Conservation (phyloP, 2,888 invertebrate genomes). For the Pristionchus arcanus region DNA sequence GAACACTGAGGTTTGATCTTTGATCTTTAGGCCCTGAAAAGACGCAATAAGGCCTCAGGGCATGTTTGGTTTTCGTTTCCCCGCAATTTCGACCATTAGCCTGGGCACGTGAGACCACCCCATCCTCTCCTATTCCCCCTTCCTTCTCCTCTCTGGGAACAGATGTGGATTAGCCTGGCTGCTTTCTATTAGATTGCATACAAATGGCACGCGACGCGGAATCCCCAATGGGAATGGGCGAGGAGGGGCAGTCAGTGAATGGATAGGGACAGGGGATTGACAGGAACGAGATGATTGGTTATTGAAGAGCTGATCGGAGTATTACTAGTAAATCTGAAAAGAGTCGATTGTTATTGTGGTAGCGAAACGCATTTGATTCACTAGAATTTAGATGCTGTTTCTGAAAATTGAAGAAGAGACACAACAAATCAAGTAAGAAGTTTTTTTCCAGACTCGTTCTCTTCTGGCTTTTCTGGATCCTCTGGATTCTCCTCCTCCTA, state of each 20-base stretch:
- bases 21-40: background rate
- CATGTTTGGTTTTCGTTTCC: background rate
- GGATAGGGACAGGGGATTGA: background rate
- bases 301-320: no score
- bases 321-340: no score
- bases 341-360: background rate
- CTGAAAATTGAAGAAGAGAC: background rate
- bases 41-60: background rate
- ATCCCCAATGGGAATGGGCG: slow-evolving; percentile 19
- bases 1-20: slow-evolving; percentile 61
- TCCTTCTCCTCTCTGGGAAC: slow-evolving; percentile 9
- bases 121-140: background rate
- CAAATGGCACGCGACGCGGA: slow-evolving; percentile 21
- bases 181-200: slow-evolving; percentile 40
- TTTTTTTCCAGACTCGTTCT: slow-evolving; percentile 68
- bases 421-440: no score
- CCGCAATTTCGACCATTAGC: background rate
- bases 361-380: background rate
- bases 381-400: background rate
- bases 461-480: slow-evolving; percentile 71
- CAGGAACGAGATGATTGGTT: background rate
- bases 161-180: slow-evolving; percentile 33
- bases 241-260: background rate
- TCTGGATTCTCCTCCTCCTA: slow-evolving; percentile 71
- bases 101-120: background rate